Evolutionary conservation across 2,888 invertebrate species (phyloP), one percentile per base, ranked within the genome.

Genomic region (Cryptocephalus moraei): DNA sequence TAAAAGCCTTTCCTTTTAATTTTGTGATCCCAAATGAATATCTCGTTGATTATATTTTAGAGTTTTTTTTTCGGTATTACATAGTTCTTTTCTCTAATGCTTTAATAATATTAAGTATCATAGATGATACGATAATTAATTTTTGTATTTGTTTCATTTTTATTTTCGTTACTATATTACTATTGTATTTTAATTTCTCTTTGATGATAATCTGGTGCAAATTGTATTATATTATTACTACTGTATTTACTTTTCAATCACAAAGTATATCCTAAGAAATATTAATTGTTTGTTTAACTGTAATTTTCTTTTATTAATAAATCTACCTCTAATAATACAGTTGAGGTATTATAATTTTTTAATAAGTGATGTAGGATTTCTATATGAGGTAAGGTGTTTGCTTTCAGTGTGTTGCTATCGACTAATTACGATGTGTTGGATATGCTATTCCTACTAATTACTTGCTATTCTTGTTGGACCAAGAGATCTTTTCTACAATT

Each of bases 291-390:
- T 65, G 66, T 70, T 68, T 66, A 59, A 64, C 65, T n/a, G 65
- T 71, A 69, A 60, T 69, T 66, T 69, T 65, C 65, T 12, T 68
- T 68, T 66, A 70, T 68, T 70, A 70, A 70, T 72, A 72, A 72
- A 71, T 71, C 72, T 72, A 72, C 72, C 72, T 72, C 72, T 71
- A 70, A 68, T 66, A 57, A 58, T 40, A 39, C 39, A 22, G n/a
- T 22, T 22, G 22, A 22, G 22, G 22, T 22, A 22, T 22, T 22
- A 22, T 22, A 22, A 22, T 22, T 22, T 22, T 22, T 22, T 22
- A 22, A 22, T 22, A 4, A 6, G 22, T 22, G 3, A 22, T 22
- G 6, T 22, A 22, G 22, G 22, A 4, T 22, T 22, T 22, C 22
- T 4, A 22, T 22, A 4, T 22, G 22, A 22, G 22, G 22, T 22